phyloP scores from a whole-genome alignment of 2,888 invertebrate species.

The Stenoptilia bipunctidactyla region DNA sequence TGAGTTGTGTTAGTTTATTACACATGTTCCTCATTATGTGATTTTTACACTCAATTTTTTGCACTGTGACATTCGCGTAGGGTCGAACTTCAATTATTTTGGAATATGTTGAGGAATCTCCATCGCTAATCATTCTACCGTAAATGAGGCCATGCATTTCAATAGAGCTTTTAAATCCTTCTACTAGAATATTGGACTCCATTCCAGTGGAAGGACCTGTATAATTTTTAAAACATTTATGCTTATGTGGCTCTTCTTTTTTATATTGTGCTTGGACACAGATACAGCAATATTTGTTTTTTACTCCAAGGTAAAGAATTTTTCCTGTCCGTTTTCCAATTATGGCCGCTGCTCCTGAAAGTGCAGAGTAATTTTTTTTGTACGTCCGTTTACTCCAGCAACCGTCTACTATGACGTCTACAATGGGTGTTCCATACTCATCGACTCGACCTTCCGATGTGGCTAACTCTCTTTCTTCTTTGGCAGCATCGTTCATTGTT shows the following conservation, averaged over 20 bases:
- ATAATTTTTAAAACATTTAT: constrained; percentile 7
- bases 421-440: constrained; percentile 11
- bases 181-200: constrained; percentile 2
- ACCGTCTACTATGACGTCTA: constrained; percentile 16
- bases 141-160: constrained; percentile 5
- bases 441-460: constrained; percentile 8
- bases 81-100: constrained; percentile 8
- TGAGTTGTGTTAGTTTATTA: constrained; percentile 2
- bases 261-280: constrained; percentile 2
- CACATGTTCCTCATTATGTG: not conserved
- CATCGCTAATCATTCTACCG: constrained; percentile 4
- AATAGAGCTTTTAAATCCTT: constrained; percentile 8
- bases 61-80: constrained; percentile 2
- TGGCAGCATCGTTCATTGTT: constrained; percentile 9
- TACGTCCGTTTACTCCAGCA: constrained; percentile 16
- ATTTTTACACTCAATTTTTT: constrained; percentile 3
- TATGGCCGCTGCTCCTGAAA: constrained; percentile 5
- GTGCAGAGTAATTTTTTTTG: constrained; percentile 7
- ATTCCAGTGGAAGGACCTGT: constrained; percentile 6
- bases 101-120: constrained; percentile 4
- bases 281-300: constrained; percentile 9
- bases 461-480: constrained; percentile 12
- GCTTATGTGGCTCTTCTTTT: not conserved
- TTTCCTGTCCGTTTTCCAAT: constrained; percentile 10
- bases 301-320: constrained; percentile 3